These are phyloP conservation scores for Steinernema carpocapsae DNA, from an alignment of 2,888 invertebrate species.

Conservation along the genomic window DNA sequence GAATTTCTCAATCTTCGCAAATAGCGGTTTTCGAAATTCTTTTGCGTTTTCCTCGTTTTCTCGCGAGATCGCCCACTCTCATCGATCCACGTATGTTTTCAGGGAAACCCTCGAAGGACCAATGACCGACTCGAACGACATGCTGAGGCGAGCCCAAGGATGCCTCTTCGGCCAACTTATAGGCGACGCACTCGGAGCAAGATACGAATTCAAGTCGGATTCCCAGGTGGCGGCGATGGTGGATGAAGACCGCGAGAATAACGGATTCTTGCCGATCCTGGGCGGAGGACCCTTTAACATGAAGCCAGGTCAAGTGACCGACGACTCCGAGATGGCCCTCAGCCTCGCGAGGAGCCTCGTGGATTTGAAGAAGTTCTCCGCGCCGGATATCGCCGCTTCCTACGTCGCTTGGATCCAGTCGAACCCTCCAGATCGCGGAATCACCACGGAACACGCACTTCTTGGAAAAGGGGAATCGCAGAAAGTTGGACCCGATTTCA, in stretches of 20 bases:
- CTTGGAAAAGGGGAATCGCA: not conserved
- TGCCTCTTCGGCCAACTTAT: constrained; percentile 43
- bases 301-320: constrained; percentile 43
- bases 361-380: constrained; percentile 27
- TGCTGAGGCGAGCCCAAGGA: constrained; percentile 39
- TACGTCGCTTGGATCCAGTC: constrained; percentile 42
- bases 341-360: constrained; percentile 42
- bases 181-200: constrained; percentile 45
- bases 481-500: not conserved
- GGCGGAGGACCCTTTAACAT: constrained; percentile 38
- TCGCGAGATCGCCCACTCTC: too few species aligned
- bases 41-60: too few species aligned
- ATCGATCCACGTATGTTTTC: too few species aligned
- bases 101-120: too few species aligned
- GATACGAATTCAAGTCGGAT: constrained; percentile 43
- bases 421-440: constrained; percentile 41
- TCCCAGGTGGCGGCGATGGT: constrained; percentile 33
- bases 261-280: constrained; percentile 41
- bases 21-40: too few species aligned
- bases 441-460: constrained; percentile 40
- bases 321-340: constrained; percentile 49
- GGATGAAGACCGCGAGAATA: constrained; percentile 13
- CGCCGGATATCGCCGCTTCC: constrained; percentile 42
- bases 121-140: not conserved
- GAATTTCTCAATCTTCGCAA: too few species aligned